Percentiles rank a stretch among this genome's conserved stretches.
Evolutionary conservation across 2,888 invertebrate species (phyloP).

Genomic region (Galerucella nymphaeae): DNA sequence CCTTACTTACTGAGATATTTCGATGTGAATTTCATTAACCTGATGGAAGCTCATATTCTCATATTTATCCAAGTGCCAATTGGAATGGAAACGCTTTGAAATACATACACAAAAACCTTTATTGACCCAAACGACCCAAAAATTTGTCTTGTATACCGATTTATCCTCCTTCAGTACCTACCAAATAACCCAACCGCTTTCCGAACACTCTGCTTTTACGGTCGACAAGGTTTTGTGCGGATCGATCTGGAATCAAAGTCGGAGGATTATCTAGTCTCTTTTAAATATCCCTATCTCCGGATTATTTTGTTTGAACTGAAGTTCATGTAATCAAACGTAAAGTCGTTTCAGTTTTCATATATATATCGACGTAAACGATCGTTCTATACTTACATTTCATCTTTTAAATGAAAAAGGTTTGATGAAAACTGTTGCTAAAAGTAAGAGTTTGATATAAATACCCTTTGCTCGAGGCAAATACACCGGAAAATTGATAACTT

Average conservation of each 20-base stretch:
- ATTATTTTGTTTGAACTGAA: constrained; percentile 22
- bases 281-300: constrained; percentile 5
- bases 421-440: background rate
- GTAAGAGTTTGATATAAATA: background rate
- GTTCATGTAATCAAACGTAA: constrained; percentile 20
- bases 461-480: background rate
- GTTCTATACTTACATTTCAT: background rate
- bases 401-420: background rate
- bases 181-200: too few species aligned
- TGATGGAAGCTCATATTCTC: too few species aligned
- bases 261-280: background rate
- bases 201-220: too few species aligned
- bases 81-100: too few species aligned
- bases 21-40: too few species aligned
- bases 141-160: background rate
- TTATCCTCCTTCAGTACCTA: background rate
- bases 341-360: constrained; percentile 8
- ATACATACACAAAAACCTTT: too few species aligned
- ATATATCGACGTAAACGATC: background rate
- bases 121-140: background rate
- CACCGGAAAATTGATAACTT: background rate
- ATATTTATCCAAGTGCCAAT: too few species aligned
- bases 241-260: constrained; percentile 18
- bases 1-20: too few species aligned
- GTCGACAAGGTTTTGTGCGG: background rate